Conservation (phyloP, 1,140 invertebrate genomes). For the Tribolium castaneum region DNA sequence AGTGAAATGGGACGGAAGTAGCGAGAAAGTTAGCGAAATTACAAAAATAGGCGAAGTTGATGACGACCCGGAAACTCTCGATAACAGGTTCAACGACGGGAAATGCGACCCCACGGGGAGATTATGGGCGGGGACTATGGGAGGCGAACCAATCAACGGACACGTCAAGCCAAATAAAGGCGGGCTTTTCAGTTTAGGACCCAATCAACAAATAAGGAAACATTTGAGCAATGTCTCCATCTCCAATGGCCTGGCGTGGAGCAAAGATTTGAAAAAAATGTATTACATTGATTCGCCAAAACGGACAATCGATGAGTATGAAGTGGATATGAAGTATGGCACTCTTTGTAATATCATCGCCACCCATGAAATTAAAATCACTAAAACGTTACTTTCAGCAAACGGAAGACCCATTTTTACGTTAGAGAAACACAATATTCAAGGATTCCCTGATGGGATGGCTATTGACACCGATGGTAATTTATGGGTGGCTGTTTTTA, state of each 20-base stretch:
- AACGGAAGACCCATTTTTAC: slow-evolving; percentile 52
- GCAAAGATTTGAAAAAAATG: slow-evolving; percentile 72
- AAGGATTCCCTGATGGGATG: slow-evolving; percentile 73
- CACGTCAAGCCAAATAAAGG: slow-evolving; percentile 47
- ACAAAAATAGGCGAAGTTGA: slow-evolving; percentile 55
- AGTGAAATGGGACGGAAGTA: slow-evolving; percentile 73
- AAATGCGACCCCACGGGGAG: slow-evolving; percentile 84
- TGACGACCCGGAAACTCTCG: slow-evolving; percentile 66
- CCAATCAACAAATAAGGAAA: slow-evolving; percentile 47
- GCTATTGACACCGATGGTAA: slow-evolving; percentile 73
- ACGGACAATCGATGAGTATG: slow-evolving; percentile 74
- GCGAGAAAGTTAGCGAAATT: slow-evolving; percentile 49
- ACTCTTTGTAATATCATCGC: neutral
- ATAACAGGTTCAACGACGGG: slow-evolving; percentile 83
- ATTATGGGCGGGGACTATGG: slow-evolving; percentile 68
- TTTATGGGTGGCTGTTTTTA: slow-evolving; percentile 72
- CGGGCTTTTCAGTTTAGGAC: slow-evolving; percentile 47
- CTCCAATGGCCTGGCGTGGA: slow-evolving; percentile 86
- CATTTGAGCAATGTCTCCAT: slow-evolving; percentile 70
- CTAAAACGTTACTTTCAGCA: slow-evolving; percentile 33
- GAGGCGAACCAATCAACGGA: slow-evolving; percentile 43
- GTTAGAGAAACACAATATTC: slow-evolving; percentile 49
- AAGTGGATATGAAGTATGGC: slow-evolving; percentile 58
- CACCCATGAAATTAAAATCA: neutral
- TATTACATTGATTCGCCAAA: slow-evolving; percentile 81